Conservation (phyloP, 2,888 invertebrate genomes). For the Elmis aenea region DNA sequence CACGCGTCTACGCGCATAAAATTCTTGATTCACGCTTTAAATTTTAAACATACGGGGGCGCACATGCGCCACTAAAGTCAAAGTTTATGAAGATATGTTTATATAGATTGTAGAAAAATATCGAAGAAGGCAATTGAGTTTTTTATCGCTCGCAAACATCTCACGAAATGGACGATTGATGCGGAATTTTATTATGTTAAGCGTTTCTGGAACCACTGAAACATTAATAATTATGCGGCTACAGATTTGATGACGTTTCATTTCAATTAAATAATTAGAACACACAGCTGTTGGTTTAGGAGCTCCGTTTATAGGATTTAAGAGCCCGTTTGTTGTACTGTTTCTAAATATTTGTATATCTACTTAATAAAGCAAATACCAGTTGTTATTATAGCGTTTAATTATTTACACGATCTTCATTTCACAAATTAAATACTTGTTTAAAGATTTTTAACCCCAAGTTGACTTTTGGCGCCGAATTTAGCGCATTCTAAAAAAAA, state of each 20-base stretch:
- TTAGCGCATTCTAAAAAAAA: neutral
- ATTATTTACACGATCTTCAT: too few species aligned
- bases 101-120: constrained; percentile 15
- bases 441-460: too few species aligned
- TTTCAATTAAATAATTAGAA: constrained; percentile 27
- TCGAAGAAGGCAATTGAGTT: too few species aligned
- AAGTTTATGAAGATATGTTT: constrained; percentile 16
- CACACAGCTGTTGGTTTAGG: constrained; percentile 18
- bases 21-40: constrained; percentile 13
- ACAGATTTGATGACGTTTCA: constrained; percentile 20
- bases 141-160: too few species aligned
- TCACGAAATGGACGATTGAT: too few species aligned
- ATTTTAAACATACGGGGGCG: constrained; percentile 12
- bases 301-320: constrained; percentile 21
- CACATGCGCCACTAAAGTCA: constrained; percentile 15
- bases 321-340: constrained; percentile 24
- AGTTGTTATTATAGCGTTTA: constrained; percentile 5
- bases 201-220: too few species aligned
- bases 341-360: constrained; percentile 23
- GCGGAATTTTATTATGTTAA: too few species aligned
- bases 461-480: too few species aligned
- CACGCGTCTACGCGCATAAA: constrained; percentile 12
- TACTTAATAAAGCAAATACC: constrained; percentile 23
- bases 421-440: too few species aligned
- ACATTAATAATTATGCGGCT: too few species aligned